Base-by-base conservation (phyloP, 2,888 invertebrate species). In the Amblyjoppa proteus region DNA sequence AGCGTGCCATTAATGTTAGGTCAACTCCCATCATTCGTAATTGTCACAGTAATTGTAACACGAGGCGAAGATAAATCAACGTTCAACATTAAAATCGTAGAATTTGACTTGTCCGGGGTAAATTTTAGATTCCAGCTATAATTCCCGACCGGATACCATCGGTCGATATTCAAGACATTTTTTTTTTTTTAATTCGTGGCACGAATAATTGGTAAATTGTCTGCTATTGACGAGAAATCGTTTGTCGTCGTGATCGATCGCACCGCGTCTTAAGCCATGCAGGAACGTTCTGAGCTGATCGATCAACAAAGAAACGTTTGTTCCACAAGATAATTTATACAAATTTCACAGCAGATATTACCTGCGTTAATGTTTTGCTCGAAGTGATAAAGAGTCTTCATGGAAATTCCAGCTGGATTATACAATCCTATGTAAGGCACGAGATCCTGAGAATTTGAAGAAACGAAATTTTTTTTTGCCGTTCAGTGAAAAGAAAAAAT, bases 351-450 rank as follows among this genome's bases (percentile, higher is more conserved):
- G 64, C 3, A 28, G 16, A 3, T 56, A 73, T 75, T 70, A 87
- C 87, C 76, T 69, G 66, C 53, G 13, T 41, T 20, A 0, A 85
- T 75, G 76, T 88, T 88, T 20, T 88, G 88, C 1, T 11, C 28
- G 51, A 61, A 85, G 64, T 88, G 88, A 68, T 64, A n/a, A 9
- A 84, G 0, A 2, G 78, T 69, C n/a, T 49, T 61, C 3, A 68
- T 56, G 9, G 88, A 87, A 64, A 28, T 58, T 28, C 88, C 88
- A 25, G 88, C 88, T 6, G 87, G 88, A 70, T 74, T 78, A 66
- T 88, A 80, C 16, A 81, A 13, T 4, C 81, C 66, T n/a, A 83
- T 13, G 28, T 75, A 31, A 56, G 86, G 87, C 20, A 88, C 16
- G 9, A 78, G 0, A 11, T 83, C 84, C 87, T 88, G 77, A 11